A percentile compares a stretch with the other conserved stretches of the same genome.
phyloP scores from a whole-genome alignment of 2,888 invertebrate genomes.

The Agonum fuliginosum region DNA sequence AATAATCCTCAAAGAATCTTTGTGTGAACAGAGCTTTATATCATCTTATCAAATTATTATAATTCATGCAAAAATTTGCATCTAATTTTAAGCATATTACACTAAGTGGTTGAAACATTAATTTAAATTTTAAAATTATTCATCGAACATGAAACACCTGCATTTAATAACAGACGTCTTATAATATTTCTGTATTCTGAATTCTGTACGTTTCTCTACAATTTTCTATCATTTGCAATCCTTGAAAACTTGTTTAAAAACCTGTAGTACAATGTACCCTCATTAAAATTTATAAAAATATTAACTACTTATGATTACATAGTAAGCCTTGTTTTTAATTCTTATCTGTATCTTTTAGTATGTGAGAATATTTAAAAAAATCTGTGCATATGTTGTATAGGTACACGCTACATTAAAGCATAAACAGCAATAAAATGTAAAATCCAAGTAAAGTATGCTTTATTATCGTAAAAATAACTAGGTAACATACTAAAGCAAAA shows the following conservation, averaged over 20 bases:
- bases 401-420: no score
- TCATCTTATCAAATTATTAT: no score
- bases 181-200: background rate
- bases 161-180: background rate
- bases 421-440: no score
- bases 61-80: background rate
- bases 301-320: slow-evolving; percentile 2
- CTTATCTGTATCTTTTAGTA: no score
- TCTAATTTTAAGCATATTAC: background rate
- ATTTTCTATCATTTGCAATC: background rate
- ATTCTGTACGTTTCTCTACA: background rate
- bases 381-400: no score
- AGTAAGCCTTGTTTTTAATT: no score
- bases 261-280: background rate
- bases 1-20: no score
- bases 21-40: no score
- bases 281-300: background rate
- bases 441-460: no score
- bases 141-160: background rate
- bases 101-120: background rate
- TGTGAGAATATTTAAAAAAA: background rate
- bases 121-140: slow-evolving; percentile 1
- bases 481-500: no score
- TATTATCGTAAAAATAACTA: no score
- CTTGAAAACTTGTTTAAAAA: slow-evolving; percentile 9